phyloP scores from a whole-genome alignment of 2,113 vertebrate species.

The Heterocephalus glaber region DNA sequence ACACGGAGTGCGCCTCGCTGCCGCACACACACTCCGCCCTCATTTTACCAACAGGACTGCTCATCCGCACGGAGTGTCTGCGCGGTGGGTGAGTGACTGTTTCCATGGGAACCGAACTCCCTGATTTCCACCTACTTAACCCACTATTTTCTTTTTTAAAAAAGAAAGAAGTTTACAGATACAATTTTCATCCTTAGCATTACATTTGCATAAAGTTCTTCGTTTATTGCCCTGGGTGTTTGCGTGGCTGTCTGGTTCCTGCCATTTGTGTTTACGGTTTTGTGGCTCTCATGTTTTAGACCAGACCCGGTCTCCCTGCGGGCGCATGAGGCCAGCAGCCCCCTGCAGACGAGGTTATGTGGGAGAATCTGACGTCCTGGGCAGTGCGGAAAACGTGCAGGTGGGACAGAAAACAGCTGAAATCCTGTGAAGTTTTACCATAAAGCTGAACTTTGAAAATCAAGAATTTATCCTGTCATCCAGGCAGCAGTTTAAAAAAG shows the following conservation, averaged over 20 bases:
- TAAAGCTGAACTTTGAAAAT: slow-evolving; percentile 8
- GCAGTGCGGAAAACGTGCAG: neutral
- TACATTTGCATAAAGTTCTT: slow-evolving; percentile 5
- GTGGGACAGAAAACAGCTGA: neutral
- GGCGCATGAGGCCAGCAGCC: neutral
- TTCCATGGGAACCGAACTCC: slow-evolving; percentile 69
- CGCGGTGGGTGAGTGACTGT: slow-evolving; percentile 48
- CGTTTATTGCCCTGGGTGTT: neutral
- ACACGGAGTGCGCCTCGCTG: neutral
- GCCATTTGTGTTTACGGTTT: neutral
- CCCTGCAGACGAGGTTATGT: neutral
- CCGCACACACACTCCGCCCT: neutral
- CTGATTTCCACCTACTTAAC: slow-evolving; percentile 44
- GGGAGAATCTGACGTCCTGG: neutral
- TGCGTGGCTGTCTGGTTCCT: neutral
- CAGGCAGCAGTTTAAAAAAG: neutral
- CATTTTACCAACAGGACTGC: neutral
- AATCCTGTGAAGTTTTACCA: neutral
- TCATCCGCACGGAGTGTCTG: neutral
- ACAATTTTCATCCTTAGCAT: neutral
- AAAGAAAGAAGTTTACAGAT: slow-evolving; percentile 41
- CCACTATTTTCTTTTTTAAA: slow-evolving; percentile 24
- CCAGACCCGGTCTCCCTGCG: neutral
- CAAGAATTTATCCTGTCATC: neutral
- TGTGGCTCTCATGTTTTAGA: neutral